phyloP scores from a whole-genome alignment of 1,140 invertebrate genomes.

The Drosophila virilis region DNA sequence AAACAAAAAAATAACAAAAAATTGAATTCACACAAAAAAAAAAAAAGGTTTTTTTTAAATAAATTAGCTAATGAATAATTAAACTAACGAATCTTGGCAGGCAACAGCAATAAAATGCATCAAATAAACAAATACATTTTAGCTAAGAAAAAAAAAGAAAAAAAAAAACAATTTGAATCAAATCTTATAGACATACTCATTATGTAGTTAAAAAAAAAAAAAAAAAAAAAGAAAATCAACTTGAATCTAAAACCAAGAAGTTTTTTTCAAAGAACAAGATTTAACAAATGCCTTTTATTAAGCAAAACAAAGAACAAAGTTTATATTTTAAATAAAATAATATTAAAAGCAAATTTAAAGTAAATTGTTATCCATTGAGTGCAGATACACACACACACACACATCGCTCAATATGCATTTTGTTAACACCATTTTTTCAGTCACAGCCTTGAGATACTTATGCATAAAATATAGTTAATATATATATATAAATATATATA shows the following conservation, averaged over 20 bases:
- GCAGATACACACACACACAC: slow-evolving; percentile 9
- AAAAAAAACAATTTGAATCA: slow-evolving; percentile 72
- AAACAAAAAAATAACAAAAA: slow-evolving; percentile 19
- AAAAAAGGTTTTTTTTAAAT: slow-evolving; percentile 65
- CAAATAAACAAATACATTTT: slow-evolving; percentile 45
- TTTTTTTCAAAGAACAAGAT: slow-evolving; percentile 46
- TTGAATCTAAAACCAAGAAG: slow-evolving; percentile 41
- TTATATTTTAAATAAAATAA: slow-evolving; percentile 73
- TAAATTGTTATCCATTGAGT: too few relatives aligned
- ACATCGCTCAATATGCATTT: slow-evolving; percentile 35
- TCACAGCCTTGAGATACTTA: slow-evolving; percentile 49
- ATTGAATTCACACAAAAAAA: slow-evolving; percentile 12
- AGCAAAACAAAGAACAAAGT: slow-evolving; percentile 42
- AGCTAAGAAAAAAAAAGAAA: slow-evolving; percentile 33
- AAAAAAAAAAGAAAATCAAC: slow-evolving; percentile 26
- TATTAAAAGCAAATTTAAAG: background rate
- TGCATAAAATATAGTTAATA: slow-evolving; percentile 25
- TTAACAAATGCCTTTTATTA: slow-evolving; percentile 76
- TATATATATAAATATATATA: slow-evolving; percentile 10
- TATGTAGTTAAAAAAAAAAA: slow-evolving; percentile 62
- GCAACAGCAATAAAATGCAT: slow-evolving; percentile 35
- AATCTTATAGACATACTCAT: slow-evolving; percentile 75
- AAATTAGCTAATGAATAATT: slow-evolving; percentile 66
- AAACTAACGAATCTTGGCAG: slow-evolving; percentile 43
- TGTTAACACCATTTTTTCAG: slow-evolving; percentile 41